Evolutionary conservation across 2,888 invertebrate genomes (phyloP).

Genomic region (Melieria picta): DNA sequence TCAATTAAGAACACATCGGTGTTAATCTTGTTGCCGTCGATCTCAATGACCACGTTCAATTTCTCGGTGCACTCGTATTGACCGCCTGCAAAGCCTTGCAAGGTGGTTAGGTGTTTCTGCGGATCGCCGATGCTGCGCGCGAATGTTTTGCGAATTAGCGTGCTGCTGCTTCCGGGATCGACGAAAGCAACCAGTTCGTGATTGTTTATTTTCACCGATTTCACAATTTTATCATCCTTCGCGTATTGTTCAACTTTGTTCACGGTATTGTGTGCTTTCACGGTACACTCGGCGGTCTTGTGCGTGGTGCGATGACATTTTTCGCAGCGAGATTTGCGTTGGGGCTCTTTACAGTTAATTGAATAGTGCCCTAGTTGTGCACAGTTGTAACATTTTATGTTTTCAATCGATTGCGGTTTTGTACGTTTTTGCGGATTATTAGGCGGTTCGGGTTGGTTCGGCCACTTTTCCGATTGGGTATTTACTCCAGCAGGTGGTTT

Average conservation of each 20-base stretch:
- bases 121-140: neutral
- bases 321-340: neutral
- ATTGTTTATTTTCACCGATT: neutral
- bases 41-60: constrained; percentile 3
- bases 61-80: constrained; percentile 9
- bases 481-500: too few species aligned
- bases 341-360: neutral
- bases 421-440: too few species aligned
- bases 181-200: neutral
- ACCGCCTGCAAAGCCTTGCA: too few species aligned
- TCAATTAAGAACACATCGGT: neutral
- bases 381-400: too few species aligned
- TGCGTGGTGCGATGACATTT: constrained; percentile 5
- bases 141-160: neutral
- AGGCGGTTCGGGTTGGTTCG: too few species aligned
- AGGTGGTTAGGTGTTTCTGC: neutral
- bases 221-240: neutral
- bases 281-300: neutral
- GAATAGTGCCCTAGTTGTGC: neutral
- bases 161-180: constrained; percentile 7
- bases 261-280: neutral
- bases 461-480: too few species aligned
- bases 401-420: too few species aligned
- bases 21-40: constrained; percentile 8
- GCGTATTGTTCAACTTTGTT: neutral